phyloP scores from a whole-genome alignment of 2,113 vertebrate genomes.

The Festucalex cinctus region DNA sequence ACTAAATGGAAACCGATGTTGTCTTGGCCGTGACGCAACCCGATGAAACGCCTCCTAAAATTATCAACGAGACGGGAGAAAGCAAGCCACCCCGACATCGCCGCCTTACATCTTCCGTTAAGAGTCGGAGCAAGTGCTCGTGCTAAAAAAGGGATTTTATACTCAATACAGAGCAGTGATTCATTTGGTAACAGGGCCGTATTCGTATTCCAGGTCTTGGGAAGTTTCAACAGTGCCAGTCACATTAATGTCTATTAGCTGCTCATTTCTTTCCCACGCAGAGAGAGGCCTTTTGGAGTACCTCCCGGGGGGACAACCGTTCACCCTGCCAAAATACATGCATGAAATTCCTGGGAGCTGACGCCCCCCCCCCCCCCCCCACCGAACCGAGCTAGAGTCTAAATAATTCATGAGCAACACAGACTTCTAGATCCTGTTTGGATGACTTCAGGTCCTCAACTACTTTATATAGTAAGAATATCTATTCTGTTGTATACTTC shows the following conservation, averaged over 20 bases:
- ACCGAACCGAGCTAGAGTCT: slow-evolving; percentile 38
- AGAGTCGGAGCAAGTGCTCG: background rate
- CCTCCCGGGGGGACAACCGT: slow-evolving; percentile 48
- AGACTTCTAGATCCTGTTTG: slow-evolving; percentile 19
- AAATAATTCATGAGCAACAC: slow-evolving; percentile 71
- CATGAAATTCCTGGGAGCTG: slow-evolving; percentile 65
- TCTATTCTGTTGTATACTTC: too few relatives aligned
- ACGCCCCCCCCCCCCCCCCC: slow-evolving; percentile 28
- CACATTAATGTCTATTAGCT: slow-evolving; percentile 52
- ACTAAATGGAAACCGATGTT: slow-evolving; percentile 69
- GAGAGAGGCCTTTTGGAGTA: slow-evolving; percentile 41
- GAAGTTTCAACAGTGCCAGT: slow-evolving; percentile 41
- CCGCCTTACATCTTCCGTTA: background rate
- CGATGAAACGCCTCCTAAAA: slow-evolving; percentile 67
- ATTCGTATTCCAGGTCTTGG: slow-evolving; percentile 32
- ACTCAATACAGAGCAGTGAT: background rate
- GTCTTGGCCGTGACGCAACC: slow-evolving; percentile 59
- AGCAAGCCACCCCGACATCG: background rate
- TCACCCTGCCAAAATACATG: slow-evolving; percentile 67
- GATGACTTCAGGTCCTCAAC: background rate
- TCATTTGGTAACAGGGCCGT: background rate
- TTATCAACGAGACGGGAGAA: slow-evolving; percentile 63
- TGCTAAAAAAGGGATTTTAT: too few relatives aligned
- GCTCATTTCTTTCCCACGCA: slow-evolving; percentile 60
- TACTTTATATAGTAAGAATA: too few relatives aligned